Base-by-base conservation (phyloP, 2,113 vertebrate genomes). In the Epinephelus cyanopodus region DNA sequence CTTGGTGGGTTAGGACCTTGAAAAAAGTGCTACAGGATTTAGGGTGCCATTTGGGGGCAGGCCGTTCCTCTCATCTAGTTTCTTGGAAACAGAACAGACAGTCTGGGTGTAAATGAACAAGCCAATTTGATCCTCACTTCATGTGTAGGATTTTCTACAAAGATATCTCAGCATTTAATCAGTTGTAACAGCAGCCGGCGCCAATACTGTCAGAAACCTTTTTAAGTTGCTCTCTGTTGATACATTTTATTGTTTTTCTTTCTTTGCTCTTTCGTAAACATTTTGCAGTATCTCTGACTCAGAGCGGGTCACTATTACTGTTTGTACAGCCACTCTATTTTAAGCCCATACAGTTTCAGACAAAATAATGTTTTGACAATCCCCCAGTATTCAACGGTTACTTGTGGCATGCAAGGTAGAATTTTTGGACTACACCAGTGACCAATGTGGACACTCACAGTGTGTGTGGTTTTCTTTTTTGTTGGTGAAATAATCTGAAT, bases 251-350 rank as follows among this genome's bases (percentile, higher is more conserved):
- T 61, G 17, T 15, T 60, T 61, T 65, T 68, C 6, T 21, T 23
- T 65, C 19, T 71, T 57, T 37, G 14, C 50, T 67, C 39, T 4
- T 69, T 39, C 64, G 45, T 13, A 23, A 69, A 15, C 15, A 27
- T 37, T 63, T 27, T 77, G 5, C 50, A 48, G 53, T 47, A 23
- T 77, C 33, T 70, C 37, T 37, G 21, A 66, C 61, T 45, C 13
- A 3, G 25, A 74, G 3, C 29, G 18, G 5, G 14, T 53, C 57
- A 25, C 17, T 23, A 48, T 11, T 7, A 21, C 52, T 77, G 48
- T 83, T 81, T 71, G 19, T 17, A 5, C 56, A 83, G 60, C 81
- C 82, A 61, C 74, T 74, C 48, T 84, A 62, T 68, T 76, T 84
- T 45, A 58, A 78, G 84, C 13, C 21, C 15, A 18, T 56, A 68